Conservation (phyloP, 2,888 invertebrate species). For the Caenorhabditis zanzibari region DNA sequence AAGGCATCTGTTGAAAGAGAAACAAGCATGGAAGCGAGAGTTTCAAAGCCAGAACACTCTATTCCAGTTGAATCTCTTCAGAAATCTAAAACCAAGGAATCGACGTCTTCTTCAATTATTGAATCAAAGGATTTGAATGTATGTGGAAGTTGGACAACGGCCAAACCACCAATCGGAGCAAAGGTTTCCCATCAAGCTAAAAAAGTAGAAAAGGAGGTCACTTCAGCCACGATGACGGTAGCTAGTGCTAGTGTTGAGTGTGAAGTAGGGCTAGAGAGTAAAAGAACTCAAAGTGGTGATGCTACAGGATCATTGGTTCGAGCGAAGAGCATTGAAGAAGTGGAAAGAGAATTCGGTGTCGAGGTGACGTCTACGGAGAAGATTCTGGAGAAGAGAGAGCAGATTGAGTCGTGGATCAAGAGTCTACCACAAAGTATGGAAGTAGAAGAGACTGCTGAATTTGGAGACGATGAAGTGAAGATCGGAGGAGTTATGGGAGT, state of each 20-base stretch:
- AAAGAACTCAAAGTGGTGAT: conserved; percentile 39
- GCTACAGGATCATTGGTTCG: conserved; percentile 56
- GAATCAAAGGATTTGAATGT: conserved; percentile 32
- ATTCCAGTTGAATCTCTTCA: conserved; percentile 37
- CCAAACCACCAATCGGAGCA: conserved; percentile 42
- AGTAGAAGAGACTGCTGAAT: conserved; percentile 38
- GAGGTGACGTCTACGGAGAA: conserved; percentile 55
- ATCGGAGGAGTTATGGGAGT: conserved; percentile 50
- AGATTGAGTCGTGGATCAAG: conserved; percentile 63
- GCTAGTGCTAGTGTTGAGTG: conserved; percentile 52
- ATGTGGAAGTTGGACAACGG: conserved; percentile 43
- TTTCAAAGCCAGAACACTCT: conserved; percentile 13
- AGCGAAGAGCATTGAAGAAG: conserved; percentile 62
- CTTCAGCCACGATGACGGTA: conserved; percentile 52
- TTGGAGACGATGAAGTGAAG: conserved; percentile 43
- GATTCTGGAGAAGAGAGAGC: conserved; percentile 57
- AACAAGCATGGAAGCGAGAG: conserved; percentile 50
- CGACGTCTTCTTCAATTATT: conserved; percentile 10
- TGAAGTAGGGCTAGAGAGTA: conserved; percentile 58
- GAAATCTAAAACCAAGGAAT: conserved; percentile 16
- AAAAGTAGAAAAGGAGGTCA: conserved; percentile 57
- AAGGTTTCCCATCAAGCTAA: conserved; percentile 39
- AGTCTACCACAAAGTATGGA: conserved; percentile 51
- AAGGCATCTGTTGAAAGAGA: conserved; percentile 50
- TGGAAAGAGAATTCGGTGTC: conserved; percentile 62